A percentile compares a stretch with the other conserved stretches of the same genome.
Evolutionary conservation across 1,140 invertebrate genomes (phyloP).

Genomic region (Drusus annulatus): DNA sequence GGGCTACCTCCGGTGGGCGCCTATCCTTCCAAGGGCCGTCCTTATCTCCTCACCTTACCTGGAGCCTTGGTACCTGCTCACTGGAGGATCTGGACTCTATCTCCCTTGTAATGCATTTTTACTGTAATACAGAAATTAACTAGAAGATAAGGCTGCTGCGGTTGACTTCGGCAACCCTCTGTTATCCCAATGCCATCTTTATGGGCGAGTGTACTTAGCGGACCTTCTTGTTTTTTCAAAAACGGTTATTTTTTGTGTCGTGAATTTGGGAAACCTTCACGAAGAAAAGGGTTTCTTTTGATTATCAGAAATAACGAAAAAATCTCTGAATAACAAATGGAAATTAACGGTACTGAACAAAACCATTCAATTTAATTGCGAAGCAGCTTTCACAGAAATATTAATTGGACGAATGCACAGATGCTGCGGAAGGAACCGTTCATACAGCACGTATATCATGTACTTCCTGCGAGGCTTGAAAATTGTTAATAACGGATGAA

Average conservation of each 20-base stretch:
- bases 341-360: neutral
- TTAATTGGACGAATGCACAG: neutral
- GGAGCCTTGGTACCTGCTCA: neutral
- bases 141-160: conserved; percentile 21
- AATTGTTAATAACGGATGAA: conserved; percentile 35
- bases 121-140: conserved; percentile 52
- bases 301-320: no score
- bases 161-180: neutral
- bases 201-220: neutral
- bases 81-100: neutral
- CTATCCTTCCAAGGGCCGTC: neutral
- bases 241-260: no score
- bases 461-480: conserved; percentile 2
- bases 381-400: neutral
- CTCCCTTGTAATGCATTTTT: conserved; percentile 56
- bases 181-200: conserved; percentile 30
- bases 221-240: no score
- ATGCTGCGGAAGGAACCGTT: conserved; percentile 12
- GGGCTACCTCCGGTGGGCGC: conserved; percentile 17
- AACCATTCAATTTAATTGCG: neutral
- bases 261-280: no score
- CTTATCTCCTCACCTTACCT: conserved; percentile 43
- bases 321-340: neutral
- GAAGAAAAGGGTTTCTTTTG: no score
- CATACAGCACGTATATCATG: neutral